phyloP scores from a whole-genome alignment of 1,140 invertebrate species.

The Theocolax elegans region DNA sequence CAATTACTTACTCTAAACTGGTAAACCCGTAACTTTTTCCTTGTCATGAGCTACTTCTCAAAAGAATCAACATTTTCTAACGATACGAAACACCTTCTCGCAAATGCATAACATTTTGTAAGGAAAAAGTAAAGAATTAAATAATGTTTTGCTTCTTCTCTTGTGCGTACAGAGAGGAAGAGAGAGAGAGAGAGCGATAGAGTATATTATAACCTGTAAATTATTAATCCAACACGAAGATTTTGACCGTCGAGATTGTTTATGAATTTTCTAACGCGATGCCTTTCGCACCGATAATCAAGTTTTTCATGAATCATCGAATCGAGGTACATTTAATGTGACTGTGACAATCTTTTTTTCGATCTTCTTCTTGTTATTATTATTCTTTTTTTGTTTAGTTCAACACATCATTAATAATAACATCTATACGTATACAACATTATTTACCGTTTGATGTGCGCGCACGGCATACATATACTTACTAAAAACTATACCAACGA shows the following conservation, averaged over 20 bases:
- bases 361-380: not conserved
- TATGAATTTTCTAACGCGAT: not conserved
- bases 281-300: no score
- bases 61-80: not conserved
- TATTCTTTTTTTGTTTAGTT: not conserved
- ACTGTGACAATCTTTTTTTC: not conserved
- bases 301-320: not conserved
- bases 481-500: no score
- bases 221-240: not conserved
- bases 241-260: not conserved
- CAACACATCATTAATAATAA: not conserved
- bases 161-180: no score
- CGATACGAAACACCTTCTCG: not conserved
- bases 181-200: no score
- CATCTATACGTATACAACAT: not conserved
- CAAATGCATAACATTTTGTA: slow-evolving; percentile 12
- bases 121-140: not conserved
- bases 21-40: not conserved
- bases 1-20: slow-evolving; percentile 26
- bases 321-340: not conserved
- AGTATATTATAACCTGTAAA: slow-evolving; percentile 32
- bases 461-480: not conserved
- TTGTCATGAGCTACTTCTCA: slow-evolving; percentile 27
- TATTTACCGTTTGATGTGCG: slow-evolving; percentile 35
- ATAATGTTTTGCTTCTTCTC: slow-evolving; percentile 14